These are phyloP conservation scores for Sycophaga agraensis DNA, from an alignment of 1,140 invertebrate genomes.

Conservation along the genomic window DNA sequence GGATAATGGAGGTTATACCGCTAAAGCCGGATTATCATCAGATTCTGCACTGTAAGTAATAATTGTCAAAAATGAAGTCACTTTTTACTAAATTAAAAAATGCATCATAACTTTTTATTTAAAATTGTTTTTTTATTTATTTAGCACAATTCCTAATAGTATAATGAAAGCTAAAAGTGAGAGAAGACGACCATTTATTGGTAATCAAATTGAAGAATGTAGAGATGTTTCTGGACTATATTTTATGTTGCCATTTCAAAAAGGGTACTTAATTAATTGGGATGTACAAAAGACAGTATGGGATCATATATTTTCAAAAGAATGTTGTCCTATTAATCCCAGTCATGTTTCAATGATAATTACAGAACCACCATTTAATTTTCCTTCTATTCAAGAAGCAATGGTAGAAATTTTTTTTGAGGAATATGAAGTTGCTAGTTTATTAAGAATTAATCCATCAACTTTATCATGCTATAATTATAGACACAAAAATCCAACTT, in stretches of 20 bases:
- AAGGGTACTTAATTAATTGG: conserved; percentile 94
- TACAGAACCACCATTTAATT: conserved; percentile 95
- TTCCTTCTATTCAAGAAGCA: conserved; percentile 87
- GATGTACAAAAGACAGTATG: conserved; percentile 94
- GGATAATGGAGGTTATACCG: conserved; percentile 84
- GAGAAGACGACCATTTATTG: conserved; percentile 87
- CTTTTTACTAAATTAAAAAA: not conserved
- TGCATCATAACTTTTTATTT: not conserved
- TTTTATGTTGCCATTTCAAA: conserved; percentile 93
- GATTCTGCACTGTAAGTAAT: conserved; percentile 67
- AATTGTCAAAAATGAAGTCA: conserved; percentile 8
- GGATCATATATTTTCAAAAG: conserved; percentile 93
- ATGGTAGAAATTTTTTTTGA: conserved; percentile 97
- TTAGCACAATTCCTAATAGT: conserved; percentile 87
- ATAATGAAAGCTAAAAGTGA: conserved; percentile 99
- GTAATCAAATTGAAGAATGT: conserved; percentile 93
- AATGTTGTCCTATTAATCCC: conserved; percentile 78
- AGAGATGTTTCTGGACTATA: conserved; percentile 92
- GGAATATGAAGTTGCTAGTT: conserved; percentile 88
- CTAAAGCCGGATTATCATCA: conserved; percentile 79
- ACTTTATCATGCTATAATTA: conserved; percentile 71
- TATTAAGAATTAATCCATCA: conserved; percentile 78
- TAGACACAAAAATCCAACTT: conserved; percentile 59
- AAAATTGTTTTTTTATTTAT: conserved; percentile 22
- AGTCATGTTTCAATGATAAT: conserved; percentile 80